Evolutionary conservation across 2,888 invertebrate genomes (phyloP).

Genomic region (Cynaeus angustus): DNA sequence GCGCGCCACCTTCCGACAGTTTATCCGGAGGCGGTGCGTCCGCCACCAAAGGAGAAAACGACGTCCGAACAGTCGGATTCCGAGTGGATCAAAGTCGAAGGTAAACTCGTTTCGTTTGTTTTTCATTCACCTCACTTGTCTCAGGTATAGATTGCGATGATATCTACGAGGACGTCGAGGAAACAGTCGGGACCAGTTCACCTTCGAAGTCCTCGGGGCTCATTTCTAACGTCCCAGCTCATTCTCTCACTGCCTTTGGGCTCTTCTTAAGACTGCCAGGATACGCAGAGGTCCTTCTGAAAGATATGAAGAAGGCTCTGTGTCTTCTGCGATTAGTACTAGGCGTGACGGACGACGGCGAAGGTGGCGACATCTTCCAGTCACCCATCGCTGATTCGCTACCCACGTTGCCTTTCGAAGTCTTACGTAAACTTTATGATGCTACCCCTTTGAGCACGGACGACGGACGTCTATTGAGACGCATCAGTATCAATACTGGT

Average conservation of each 20-base stretch:
- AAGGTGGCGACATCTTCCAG: constrained; percentile 84
- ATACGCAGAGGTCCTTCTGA: constrained; percentile 91
- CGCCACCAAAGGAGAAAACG: constrained; percentile 76
- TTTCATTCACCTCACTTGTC: not conserved
- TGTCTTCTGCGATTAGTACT: constrained; percentile 89
- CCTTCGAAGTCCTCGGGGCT: constrained; percentile 72
- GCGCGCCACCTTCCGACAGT: constrained; percentile 92
- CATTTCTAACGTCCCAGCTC: constrained; percentile 85
- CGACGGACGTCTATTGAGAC: constrained; percentile 83
- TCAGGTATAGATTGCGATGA: constrained; percentile 74
- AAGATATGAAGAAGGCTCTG: constrained; percentile 88
- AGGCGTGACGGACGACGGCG: constrained; percentile 93
- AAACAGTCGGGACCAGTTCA: constrained; percentile 72
- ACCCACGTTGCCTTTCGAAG: constrained; percentile 86
- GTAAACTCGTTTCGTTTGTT: constrained; percentile 54
- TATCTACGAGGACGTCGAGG: constrained; percentile 78
- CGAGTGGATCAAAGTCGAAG: constrained; percentile 73
- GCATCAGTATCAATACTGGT: constrained; percentile 88
- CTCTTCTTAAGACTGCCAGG: constrained; percentile 91
- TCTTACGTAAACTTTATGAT: constrained; percentile 85
- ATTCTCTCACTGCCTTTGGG: constrained; percentile 93
- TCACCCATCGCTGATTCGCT: constrained; percentile 80
- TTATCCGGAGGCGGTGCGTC: constrained; percentile 83
- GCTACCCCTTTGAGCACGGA: constrained; percentile 83
- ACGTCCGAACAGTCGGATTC: constrained; percentile 73